phyloP scores from a whole-genome alignment of 2,797 vertebrate genomes.

The Fringilla coelebs region DNA sequence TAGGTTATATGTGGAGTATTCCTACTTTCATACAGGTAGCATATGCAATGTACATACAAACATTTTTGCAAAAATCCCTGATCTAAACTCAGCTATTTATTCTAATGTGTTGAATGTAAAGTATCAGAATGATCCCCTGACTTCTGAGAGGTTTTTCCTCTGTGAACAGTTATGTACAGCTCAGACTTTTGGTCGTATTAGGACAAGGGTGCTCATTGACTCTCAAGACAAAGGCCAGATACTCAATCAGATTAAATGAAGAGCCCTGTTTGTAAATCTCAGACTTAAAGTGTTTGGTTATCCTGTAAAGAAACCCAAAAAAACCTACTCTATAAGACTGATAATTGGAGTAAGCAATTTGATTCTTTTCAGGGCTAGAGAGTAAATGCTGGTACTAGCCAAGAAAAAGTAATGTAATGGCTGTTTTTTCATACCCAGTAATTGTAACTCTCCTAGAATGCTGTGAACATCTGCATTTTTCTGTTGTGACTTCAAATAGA shows the following conservation, averaged over 20 bases:
- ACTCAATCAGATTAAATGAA: not conserved
- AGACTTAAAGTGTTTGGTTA: not conserved
- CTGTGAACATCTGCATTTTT: not conserved
- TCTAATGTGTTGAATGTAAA: not conserved
- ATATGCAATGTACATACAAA: not conserved
- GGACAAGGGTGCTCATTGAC: not conserved
- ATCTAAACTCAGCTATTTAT: not conserved
- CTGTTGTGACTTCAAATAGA: not conserved
- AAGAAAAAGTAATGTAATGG: not conserved
- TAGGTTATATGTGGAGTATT: not conserved
- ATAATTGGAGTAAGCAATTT: not conserved
- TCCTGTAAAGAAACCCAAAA: not conserved
- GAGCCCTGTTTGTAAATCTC: not conserved
- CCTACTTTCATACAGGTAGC: not conserved
- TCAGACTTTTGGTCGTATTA: not conserved
- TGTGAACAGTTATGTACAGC: not conserved
- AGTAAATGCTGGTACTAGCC: not conserved
- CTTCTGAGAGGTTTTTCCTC: not conserved
- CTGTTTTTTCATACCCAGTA: not conserved
- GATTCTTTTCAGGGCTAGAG: not conserved
- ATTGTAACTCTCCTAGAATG: rapidly evolving
- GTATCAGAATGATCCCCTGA: not conserved
- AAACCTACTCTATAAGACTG: not conserved
- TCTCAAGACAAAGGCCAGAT: not conserved
- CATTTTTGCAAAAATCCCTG: not conserved